Evolutionary conservation across 1,140 invertebrate species (phyloP).

Genomic region (Hesperophylax magnus): DNA sequence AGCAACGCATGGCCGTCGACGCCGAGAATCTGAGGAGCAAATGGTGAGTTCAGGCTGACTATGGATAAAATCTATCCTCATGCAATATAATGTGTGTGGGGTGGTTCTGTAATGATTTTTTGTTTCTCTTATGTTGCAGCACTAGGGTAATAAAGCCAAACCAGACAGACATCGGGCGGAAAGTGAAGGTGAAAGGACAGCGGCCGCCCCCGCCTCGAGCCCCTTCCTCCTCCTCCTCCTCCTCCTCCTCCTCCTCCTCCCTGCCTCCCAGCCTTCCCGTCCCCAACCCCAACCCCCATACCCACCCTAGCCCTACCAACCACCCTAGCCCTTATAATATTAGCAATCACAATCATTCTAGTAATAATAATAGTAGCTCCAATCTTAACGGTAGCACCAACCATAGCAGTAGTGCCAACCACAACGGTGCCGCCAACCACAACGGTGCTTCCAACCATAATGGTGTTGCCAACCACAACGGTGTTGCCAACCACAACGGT

Average conservation of each 20-base stretch:
- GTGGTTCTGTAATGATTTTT: not conserved
- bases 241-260: slow-evolving; percentile 55
- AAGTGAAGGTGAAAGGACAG: slow-evolving; percentile 80
- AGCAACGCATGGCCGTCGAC: slow-evolving; percentile 88
- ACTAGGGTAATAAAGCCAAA: slow-evolving; percentile 93
- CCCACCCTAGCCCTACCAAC: slow-evolving; percentile 57
- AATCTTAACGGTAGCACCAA: slow-evolving; percentile 24
- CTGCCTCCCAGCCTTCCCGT: not conserved
- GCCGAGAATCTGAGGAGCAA: slow-evolving; percentile 94
- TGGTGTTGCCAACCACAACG: slow-evolving; percentile 1
- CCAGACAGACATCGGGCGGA: slow-evolving; percentile 87
- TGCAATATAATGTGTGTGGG: too few relatives aligned
- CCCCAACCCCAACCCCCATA: slow-evolving; percentile 44
- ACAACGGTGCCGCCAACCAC: slow-evolving; percentile 28
- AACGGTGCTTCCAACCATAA: slow-evolving; percentile 7
- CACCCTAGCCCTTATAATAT: slow-evolving; percentile 15
- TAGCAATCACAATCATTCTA: slow-evolving; percentile 34
- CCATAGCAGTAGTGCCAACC: slow-evolving; percentile 29
- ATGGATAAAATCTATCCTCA: too few relatives aligned
- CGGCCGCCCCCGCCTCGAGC: slow-evolving; percentile 59
- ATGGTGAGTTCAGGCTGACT: slow-evolving; percentile 80
- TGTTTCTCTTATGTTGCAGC: slow-evolving; percentile 73
- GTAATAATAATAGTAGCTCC: slow-evolving; percentile 40
- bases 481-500: not conserved
- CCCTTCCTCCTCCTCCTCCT: slow-evolving; percentile 59